Conservation (phyloP, 2,797 vertebrate species). For the Macropodus opercularis region DNA sequence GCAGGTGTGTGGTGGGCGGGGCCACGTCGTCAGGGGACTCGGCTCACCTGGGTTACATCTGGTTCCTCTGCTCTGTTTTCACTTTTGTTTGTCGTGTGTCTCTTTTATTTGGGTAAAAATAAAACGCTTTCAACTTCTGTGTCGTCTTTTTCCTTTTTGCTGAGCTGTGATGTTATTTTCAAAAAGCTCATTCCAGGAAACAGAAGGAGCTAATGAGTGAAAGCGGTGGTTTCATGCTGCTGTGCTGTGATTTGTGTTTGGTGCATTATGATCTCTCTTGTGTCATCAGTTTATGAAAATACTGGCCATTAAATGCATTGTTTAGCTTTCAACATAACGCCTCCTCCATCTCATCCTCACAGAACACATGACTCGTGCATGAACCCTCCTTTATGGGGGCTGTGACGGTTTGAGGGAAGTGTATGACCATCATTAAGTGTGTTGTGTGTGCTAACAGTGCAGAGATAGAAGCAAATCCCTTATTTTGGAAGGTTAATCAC, state of each 20-base stretch:
- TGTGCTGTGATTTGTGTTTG: background rate
- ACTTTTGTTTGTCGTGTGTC: background rate
- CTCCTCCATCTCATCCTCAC: background rate
- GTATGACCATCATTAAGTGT: background rate
- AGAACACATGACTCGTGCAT: background rate
- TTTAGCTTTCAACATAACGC: background rate
- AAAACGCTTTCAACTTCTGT: background rate
- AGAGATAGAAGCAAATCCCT: background rate
- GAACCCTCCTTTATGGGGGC: background rate
- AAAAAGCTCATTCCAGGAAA: background rate
- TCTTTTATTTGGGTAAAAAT: background rate
- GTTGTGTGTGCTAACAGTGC: background rate
- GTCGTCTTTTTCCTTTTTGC: background rate
- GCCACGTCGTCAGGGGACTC: conserved; percentile 11
- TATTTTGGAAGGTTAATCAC: background rate
- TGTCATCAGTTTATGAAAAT: background rate
- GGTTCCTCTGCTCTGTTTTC: background rate
- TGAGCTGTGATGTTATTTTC: background rate
- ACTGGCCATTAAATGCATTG: background rate
- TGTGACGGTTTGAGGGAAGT: background rate
- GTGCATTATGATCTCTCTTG: background rate
- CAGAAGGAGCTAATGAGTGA: background rate
- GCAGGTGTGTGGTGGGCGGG: conserved; percentile 6
- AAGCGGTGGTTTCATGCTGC: background rate
- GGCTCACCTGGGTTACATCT: conserved; percentile 6